Evolutionary conservation across 2,888 invertebrate genomes (phyloP), one percentile per base, ranked within the genome.

Genomic region (Leistus spinibarbis): DNA sequence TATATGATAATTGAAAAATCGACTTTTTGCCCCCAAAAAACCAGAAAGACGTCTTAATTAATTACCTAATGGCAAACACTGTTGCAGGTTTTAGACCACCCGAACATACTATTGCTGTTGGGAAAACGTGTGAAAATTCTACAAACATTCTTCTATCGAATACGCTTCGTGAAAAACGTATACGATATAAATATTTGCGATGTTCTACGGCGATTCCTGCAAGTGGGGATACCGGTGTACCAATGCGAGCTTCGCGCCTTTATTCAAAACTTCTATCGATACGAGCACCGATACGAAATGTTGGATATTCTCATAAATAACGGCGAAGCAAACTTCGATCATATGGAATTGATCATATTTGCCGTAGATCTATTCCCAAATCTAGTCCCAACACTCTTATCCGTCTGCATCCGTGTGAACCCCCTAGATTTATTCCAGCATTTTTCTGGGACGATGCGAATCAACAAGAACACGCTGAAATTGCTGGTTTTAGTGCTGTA

Each of bases 221-320:
- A 72, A 65, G 57, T 72, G 17, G 71, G 71, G 23, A 56, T 72
- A 16, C 23, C 54, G 20, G 24, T 54, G 13, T 56, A n/a, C 13
- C 65, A 72, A 64, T 65, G 27, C 27, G 71, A 72, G 16, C 19
- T 72, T 17, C 54, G 71, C 16, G 54, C 60, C 1, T 72, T 72
- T 65, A 56, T 72, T 16, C 40, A 62, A 73, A 73, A 73, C 40
- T 73, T 73, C 40, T 66, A 73, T 23, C 19, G 66, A 27, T 73
- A 62, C 16, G 17, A 66, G 10, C 56, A 73, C n/a, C 22, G 60
- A 2, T 66, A 62, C 57, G 72, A 73, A 19, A 66, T 73, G 13
- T 57, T 73, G 16, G 22, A 73, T 20, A 23, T 66, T 5, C 16
- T 73, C 3, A 73, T 73, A 4, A 16, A 60, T n/a, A 23, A 57